Evolutionary conservation across 2,888 invertebrate species (phyloP), one percentile per base, ranked within the genome.

Genomic region (Liopterus haemorrhoidalis): DNA sequence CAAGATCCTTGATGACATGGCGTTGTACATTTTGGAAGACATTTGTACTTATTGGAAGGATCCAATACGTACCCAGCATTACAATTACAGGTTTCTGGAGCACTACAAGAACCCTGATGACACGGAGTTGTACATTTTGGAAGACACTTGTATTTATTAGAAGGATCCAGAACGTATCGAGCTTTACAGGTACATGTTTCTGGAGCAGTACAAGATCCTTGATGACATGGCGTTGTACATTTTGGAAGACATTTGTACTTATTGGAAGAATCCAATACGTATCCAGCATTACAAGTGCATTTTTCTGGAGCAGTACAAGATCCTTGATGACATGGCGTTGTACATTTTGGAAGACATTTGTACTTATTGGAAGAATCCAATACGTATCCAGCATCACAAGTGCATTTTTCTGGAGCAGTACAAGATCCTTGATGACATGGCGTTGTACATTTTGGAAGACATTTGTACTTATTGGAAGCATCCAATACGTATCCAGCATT

Each of bases 61-160:
- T 77, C 75, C 19, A 57, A 46, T 1, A 67, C 52, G 43, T 73
- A 78, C 21, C 79, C 79, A 6, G 65, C 49, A 43, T 27, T 31
- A 25, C 59, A 59, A 9, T 39, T 41, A 37, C 61, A 61, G 4
- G 24, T 35, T 27, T 55, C 49, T 1, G 61, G 60, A 1, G 53
- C 54, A 3, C 48, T 41, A 33, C 62, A 62, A 9, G 42, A 41
- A 0, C 59, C 58, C 31, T 49, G 40, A 12, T 44, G 3, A 33
- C 52, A 52, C 4, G 31, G 12, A 2, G 21, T 54, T 4, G 53
- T 39, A 50, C 70, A 69, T 5, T 63, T 52, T 6, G 69, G 66
- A 19, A 61, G 58, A 44, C 70, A 69, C 20, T 36, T 22, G 14
- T 48, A 49, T 20, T 36, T 45, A 42, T 50, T 43, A 16, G 43